Percentiles rank a stretch among this genome's conserved stretches.
These are phyloP conservation scores for Drosophila takahashii DNA, from an alignment of 1,140 invertebrate genomes.

Conservation along the genomic window DNA sequence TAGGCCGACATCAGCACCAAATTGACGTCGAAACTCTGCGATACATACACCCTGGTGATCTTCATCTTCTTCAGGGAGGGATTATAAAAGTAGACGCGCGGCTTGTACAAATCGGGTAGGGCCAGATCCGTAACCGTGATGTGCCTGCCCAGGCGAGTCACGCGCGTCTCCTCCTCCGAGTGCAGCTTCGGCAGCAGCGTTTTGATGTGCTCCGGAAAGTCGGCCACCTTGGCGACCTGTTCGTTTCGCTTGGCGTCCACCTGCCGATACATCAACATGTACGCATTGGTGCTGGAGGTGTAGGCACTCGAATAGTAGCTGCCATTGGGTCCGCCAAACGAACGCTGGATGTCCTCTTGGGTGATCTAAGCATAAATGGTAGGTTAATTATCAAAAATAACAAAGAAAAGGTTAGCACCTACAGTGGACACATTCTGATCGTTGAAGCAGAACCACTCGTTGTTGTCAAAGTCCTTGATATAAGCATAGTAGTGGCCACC, in stretches of 20 bases:
- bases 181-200: constrained; percentile 88
- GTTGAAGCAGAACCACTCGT: constrained; percentile 93
- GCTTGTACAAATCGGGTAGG: constrained; percentile 87
- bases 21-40: constrained; percentile 86
- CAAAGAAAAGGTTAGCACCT: constrained; percentile 57
- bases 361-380: constrained; percentile 87
- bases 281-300: constrained; percentile 95
- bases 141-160: constrained; percentile 85
- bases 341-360: constrained; percentile 93
- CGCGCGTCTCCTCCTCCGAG: constrained; percentile 88
- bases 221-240: constrained; percentile 88
- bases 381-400: not conserved
- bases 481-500: constrained; percentile 98
- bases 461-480: constrained; percentile 93
- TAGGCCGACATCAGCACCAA: constrained; percentile 87
- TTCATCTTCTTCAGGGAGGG: constrained; percentile 86
- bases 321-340: constrained; percentile 90
- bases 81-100: constrained; percentile 88
- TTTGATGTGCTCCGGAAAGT: constrained; percentile 92
- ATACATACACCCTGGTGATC: constrained; percentile 86
- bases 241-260: constrained; percentile 90
- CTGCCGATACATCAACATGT: constrained; percentile 97
- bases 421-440: constrained; percentile 90
- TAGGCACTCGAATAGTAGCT: constrained; percentile 91
- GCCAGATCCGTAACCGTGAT: constrained; percentile 65